Conservation (phyloP, 2,113 vertebrate species). For the Lichenostomus cassidix region DNA sequence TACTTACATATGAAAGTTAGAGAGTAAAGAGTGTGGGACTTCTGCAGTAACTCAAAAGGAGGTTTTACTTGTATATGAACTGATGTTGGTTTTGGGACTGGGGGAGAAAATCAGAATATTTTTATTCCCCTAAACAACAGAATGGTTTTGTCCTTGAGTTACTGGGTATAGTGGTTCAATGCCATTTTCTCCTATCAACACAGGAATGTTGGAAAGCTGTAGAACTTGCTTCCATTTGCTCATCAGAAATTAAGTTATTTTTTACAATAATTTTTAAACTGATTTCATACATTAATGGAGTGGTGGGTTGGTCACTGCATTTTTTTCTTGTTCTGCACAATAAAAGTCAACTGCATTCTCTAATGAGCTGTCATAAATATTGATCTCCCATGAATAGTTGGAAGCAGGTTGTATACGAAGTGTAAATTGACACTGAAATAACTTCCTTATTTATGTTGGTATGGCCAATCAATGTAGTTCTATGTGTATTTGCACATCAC, state of each 20-base stretch:
- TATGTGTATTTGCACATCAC: not conserved
- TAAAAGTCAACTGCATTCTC: constrained; percentile 39
- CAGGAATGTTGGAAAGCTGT: not conserved
- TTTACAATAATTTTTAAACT: constrained; percentile 53
- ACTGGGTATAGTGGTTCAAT: not conserved
- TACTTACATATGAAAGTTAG: not conserved
- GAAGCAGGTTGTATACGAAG: not conserved
- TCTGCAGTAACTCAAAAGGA: constrained; percentile 1
- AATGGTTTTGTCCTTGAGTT: constrained; percentile 3
- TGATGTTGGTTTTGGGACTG: not conserved
- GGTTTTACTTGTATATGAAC: not conserved
- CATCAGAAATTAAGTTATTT: constrained; percentile 66
- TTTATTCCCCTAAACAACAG: not conserved
- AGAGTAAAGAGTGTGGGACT: not conserved
- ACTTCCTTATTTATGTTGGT: not conserved
- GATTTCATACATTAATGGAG: constrained; percentile 40
- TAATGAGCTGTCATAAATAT: constrained; percentile 8
- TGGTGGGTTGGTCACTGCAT: not conserved
- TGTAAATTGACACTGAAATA: constrained; percentile 12
- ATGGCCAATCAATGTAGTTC: not conserved
- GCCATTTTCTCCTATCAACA: not conserved
- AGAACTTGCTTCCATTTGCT: constrained; percentile 49
- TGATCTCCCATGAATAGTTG: not conserved
- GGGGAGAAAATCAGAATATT: not conserved
- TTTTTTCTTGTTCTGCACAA: constrained; percentile 12